phyloP scores from a whole-genome alignment of 2,888 invertebrate genomes.

The Rhogogaster chlorosoma region DNA sequence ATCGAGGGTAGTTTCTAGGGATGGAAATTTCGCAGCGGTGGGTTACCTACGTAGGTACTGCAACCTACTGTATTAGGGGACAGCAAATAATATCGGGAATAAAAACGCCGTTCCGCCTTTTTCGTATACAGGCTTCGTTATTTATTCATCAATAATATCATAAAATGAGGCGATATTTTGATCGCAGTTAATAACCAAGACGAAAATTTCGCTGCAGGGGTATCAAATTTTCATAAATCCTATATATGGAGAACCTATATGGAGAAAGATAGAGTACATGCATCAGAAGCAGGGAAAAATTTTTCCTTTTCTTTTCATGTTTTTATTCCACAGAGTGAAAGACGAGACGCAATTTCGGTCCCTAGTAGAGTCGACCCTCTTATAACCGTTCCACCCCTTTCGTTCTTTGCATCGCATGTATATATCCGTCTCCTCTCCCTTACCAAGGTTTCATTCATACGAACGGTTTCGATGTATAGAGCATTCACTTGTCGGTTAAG shows the following conservation, averaged over 20 bases:
- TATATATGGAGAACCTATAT: too few relatives aligned
- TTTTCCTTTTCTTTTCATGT: not conserved
- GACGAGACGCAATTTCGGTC: constrained; percentile 32
- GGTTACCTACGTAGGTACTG: not conserved
- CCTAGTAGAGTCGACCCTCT: constrained; percentile 41
- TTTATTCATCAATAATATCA: constrained; percentile 32
- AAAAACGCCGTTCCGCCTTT: constrained; percentile 15
- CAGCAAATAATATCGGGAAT: constrained; percentile 16
- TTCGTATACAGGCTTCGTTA: constrained; percentile 1
- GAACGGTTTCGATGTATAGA: constrained; percentile 12
- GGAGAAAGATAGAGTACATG: not conserved
- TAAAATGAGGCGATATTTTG: constrained; percentile 9
- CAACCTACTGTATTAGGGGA: not conserved
- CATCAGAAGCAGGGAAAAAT: not conserved
- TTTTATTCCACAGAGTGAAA: constrained; percentile 12
- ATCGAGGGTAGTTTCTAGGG: constrained; percentile 37
- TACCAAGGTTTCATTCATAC: constrained; percentile 43
- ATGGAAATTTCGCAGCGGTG: constrained; percentile 32
- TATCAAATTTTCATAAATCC: not conserved
- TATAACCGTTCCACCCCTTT: constrained; percentile 40
- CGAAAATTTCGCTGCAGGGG: not conserved
- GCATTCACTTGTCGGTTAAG: constrained; percentile 50
- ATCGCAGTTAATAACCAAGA: constrained; percentile 1
- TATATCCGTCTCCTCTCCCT: constrained; percentile 23
- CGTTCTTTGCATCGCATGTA: constrained; percentile 30